phyloP scores from a whole-genome alignment of 2,888 invertebrate species.

The Cetonia aurata region DNA sequence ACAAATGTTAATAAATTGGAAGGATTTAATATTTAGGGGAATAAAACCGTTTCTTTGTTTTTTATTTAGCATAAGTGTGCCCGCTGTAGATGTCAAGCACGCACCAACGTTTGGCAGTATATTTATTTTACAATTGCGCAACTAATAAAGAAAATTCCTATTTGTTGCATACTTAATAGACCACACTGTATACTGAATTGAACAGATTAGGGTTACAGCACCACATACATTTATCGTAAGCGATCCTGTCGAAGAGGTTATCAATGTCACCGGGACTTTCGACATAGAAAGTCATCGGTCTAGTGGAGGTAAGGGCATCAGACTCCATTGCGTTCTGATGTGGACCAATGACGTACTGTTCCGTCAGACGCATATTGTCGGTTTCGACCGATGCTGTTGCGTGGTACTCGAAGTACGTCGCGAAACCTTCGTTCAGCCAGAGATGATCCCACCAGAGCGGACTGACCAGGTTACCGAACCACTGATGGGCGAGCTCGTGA shows the following conservation, averaged over 20 bases:
- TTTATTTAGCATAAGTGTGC: too few relatives aligned
- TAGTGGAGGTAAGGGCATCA: slow-evolving; percentile 70
- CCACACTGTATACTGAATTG: too few relatives aligned
- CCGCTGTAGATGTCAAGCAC: too few relatives aligned
- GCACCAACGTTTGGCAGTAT: too few relatives aligned
- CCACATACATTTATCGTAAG: slow-evolving; percentile 64
- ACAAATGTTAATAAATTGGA: too few relatives aligned
- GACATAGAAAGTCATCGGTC: slow-evolving; percentile 69
- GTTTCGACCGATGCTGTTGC: slow-evolving; percentile 64
- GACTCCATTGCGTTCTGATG: slow-evolving; percentile 70
- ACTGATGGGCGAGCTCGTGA: slow-evolving; percentile 80
- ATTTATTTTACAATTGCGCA: too few relatives aligned
- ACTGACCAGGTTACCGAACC: slow-evolving; percentile 78
- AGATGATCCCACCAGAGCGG: slow-evolving; percentile 75
- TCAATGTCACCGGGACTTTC: slow-evolving; percentile 71
- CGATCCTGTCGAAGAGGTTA: slow-evolving; percentile 76
- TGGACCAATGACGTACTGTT: slow-evolving; percentile 64
- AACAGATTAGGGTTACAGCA: too few relatives aligned
- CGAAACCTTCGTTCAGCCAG: slow-evolving; percentile 81
- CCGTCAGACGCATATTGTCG: slow-evolving; percentile 63
- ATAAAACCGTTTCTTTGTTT: not conserved
- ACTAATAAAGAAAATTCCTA: too few relatives aligned
- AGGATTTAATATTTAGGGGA: too few relatives aligned
- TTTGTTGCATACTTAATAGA: too few relatives aligned
- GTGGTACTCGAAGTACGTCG: slow-evolving; percentile 70